Evolutionary conservation across 2,797 vertebrate species (phyloP), one percentile per base, ranked within the genome.

Genomic region (Sebastes goodei): DNA sequence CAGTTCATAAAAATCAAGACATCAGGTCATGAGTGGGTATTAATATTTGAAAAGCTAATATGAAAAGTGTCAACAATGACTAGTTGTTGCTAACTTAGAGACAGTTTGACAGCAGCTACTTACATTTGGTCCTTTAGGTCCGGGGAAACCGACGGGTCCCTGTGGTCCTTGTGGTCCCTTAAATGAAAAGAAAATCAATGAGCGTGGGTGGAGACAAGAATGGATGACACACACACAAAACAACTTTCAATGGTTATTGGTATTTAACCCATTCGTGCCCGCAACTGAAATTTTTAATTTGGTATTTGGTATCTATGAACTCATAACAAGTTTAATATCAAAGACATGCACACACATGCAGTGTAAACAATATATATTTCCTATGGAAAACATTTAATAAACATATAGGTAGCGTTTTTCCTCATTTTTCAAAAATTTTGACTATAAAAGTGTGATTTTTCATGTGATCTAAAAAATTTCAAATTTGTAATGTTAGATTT

Each of bases 131-230:
- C 98, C 99, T 94, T 99, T 99, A 2, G 98, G 98, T 94, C 98
- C 98, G 0, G 97, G 96, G 78, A 99, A 97, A 78, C 98, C 98
- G 49, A 98, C 97, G 2, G 98, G 98, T 85, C 98, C 98, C 92
- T 99, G 98, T 32, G 99, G 97, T 86, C 99, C 99, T 97, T 97
- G 97, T 3, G 97, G 98, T 89, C 99, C 99, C 99, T 99, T 83
- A 49, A 88, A 92, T 72, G 33, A 80, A 89, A 87, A 67, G 33
- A 73, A 23, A 77, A 82, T 12, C 32, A 82, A 76, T 25, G 38
- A 65, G 57, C 25, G 72, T 0, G 61, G 74, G 2, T 23, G 2
- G 3, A 72, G 46, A 65, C 23, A 69, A 52, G 29, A 42, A 55
- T 15, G 1, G 8, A 74, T 35, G 11, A 76, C 55, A 81, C 14